A percentile compares a stretch with the other conserved stretches of the same genome.
phyloP scores from a whole-genome alignment of 2,113 vertebrate species.

The Cichladusa arquata region DNA sequence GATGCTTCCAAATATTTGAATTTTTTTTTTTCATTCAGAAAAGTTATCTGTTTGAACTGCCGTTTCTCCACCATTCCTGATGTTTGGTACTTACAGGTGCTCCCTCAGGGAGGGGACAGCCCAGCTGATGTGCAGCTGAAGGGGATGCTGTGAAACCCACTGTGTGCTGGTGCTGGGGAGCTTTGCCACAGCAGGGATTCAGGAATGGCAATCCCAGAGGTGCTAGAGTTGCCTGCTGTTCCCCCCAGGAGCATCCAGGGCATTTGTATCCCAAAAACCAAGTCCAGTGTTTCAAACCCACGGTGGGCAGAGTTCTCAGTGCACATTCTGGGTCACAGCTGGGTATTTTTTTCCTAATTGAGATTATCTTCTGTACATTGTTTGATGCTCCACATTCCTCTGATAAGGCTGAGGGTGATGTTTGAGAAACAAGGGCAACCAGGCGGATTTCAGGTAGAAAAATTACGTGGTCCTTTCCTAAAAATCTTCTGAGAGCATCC shows the following conservation, averaged over 20 bases:
- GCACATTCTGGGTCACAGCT: neutral
- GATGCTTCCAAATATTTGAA: neutral
- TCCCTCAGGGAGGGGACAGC: neutral
- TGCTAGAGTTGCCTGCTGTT: constrained; percentile 6
- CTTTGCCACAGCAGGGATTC: neutral
- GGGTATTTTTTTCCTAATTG: neutral
- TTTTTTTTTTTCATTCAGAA: neutral
- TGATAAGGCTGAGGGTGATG: neutral
- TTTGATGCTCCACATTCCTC: neutral
- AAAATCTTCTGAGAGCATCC: neutral
- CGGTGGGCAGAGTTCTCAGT: neutral
- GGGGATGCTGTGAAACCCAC: neutral
- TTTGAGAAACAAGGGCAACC: neutral
- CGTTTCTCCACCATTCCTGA: neutral
- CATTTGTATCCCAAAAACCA: neutral
- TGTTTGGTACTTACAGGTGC: neutral
- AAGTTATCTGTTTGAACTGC: neutral
- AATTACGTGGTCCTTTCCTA: neutral
- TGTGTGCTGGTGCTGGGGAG: neutral
- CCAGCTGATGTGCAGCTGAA: neutral
- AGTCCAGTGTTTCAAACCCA: neutral
- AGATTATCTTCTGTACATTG: neutral
- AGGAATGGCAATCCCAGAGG: neutral
- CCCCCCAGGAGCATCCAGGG: neutral
- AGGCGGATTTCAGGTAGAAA: neutral